Percentiles rank a stretch among this genome's conserved stretches.
Evolutionary conservation across 2,113 vertebrate species (phyloP).

Genomic region (Megalops atlanticus): DNA sequence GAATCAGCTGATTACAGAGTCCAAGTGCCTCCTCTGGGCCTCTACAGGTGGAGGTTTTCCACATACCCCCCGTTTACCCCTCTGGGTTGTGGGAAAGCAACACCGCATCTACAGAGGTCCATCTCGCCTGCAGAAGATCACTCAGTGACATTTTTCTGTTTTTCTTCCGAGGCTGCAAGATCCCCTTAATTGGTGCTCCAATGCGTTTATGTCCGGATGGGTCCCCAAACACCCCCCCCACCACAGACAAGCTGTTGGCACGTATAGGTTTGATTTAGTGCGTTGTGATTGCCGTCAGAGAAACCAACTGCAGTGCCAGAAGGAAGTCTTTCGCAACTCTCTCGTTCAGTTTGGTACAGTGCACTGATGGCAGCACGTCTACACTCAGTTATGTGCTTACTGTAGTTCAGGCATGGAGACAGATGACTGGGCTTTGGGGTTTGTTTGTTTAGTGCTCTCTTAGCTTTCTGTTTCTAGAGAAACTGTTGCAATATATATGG

Average conservation of each 20-base stretch:
- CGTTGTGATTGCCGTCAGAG: not conserved
- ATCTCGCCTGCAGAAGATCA: not conserved
- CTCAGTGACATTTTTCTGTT: not conserved
- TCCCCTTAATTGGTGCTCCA: not conserved
- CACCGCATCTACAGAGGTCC: not conserved
- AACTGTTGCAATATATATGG: too few species aligned
- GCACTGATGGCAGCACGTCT: too few species aligned
- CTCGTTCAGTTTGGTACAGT: too few species aligned
- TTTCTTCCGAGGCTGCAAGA: slow-evolving; percentile 5
- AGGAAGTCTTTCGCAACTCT: not conserved
- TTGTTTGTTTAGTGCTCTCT: too few species aligned
- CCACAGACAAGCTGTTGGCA: too few species aligned
- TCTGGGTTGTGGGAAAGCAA: not conserved
- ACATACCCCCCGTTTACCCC: not conserved
- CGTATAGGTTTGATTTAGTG: not conserved
- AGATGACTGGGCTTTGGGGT: too few species aligned
- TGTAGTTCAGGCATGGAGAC: too few species aligned
- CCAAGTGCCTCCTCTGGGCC: not conserved
- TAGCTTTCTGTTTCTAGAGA: too few species aligned
- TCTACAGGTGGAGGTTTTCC: not conserved
- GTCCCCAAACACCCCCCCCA: too few species aligned
- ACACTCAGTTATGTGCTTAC: too few species aligned
- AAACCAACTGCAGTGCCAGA: too few species aligned
- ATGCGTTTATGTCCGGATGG: not conserved
- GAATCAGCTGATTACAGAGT: slow-evolving; percentile 12